Evolutionary conservation across 1,140 invertebrate species (phyloP), one percentile per base, ranked within the genome.

Genomic region (Watersipora subatra): DNA sequence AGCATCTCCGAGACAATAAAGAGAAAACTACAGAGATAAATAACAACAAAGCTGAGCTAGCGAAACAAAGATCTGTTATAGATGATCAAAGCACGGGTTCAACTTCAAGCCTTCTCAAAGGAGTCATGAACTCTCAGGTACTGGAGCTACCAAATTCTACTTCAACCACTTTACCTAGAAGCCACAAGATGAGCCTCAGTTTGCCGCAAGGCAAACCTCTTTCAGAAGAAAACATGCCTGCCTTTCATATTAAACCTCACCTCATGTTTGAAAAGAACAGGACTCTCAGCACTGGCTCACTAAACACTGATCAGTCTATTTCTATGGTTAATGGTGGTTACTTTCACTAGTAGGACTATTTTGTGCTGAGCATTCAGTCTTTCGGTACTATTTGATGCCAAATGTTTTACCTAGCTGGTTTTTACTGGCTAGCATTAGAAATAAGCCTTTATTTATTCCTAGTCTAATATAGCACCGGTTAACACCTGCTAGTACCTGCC

Each of bases 1-100:
- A 71, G 27, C 82, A 83, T 68, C 71, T 84, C 28, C 73, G 78
- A 29, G 80, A 84, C 66, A 83, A 83, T 1, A 82, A 83, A 68
- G 84, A 84, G 68, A 80, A 79, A 59, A 84, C 82, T 81, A 83
- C 34, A 46, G 34, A 46, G n/a, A 46, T 46, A 46, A 46, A 46
- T n/a, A 46, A 46, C 34, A 46, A 46, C n/a, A n/a, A n/a, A 12
- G 7, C 34, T 12, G 34, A 46, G n/a, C 34, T 46, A n/a, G 34
- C 34, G n/a, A 46, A n/a, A 46, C 34, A 46, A n/a, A 46, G n/a
- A 46, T 12, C 34, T 46, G 7, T 46, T n/a, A 7, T 7, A 46
- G 34, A 46, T 46, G n/a, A 12, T 7, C 34, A 46, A 7, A n/a
- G n/a, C 7, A 12, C 7, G 7, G 34, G 34, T 46, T 46, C 34